Percentiles rank a stretch among this genome's conserved stretches.
Evolutionary conservation across 2,113 vertebrate species (phyloP).

Genomic region (Ageneiosus marmoratus): DNA sequence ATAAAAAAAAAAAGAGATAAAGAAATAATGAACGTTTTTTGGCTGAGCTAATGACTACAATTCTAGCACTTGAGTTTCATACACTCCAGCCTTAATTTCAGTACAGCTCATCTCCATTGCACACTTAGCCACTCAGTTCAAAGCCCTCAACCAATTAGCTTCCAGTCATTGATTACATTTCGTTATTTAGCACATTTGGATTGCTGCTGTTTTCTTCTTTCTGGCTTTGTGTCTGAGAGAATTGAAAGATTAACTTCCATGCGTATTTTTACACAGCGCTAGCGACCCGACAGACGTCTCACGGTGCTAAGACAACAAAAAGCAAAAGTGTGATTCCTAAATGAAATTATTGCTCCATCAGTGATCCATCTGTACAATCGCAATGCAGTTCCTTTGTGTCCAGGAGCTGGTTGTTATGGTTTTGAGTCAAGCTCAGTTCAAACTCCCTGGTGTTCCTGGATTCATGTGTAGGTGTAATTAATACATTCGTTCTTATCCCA

Average conservation of each 20-base stretch:
- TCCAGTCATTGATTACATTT: conserved; percentile 38
- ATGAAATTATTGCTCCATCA: no score
- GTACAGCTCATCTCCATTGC: conserved; percentile 28
- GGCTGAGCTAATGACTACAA: neutral
- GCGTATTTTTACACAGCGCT: conserved; percentile 26
- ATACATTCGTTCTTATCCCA: conserved; percentile 3
- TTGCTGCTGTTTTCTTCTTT: neutral
- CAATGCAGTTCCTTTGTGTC: conserved; percentile 43
- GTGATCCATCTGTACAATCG: conserved; percentile 31
- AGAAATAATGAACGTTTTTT: neutral
- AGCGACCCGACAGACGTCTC: conserved; percentile 29
- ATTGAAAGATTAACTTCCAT: conserved; percentile 36
- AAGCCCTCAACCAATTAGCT: conserved; percentile 28
- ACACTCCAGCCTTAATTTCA: neutral
- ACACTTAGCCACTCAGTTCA: conserved; percentile 21
- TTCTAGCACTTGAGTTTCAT: conserved; percentile 5
- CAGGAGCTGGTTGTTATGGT: conserved; percentile 46
- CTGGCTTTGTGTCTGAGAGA: neutral
- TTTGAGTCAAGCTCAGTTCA: conserved; percentile 26
- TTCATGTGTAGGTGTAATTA: neutral
- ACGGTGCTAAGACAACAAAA: conserved; percentile 37
- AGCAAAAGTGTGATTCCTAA: no score
- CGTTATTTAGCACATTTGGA: conserved; percentile 14
- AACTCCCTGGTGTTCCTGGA: neutral
- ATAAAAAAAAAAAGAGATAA: neutral